These are phyloP conservation scores for Tiliacea citrago DNA, from an alignment of 2,888 invertebrate genomes.

Conservation along the genomic window DNA sequence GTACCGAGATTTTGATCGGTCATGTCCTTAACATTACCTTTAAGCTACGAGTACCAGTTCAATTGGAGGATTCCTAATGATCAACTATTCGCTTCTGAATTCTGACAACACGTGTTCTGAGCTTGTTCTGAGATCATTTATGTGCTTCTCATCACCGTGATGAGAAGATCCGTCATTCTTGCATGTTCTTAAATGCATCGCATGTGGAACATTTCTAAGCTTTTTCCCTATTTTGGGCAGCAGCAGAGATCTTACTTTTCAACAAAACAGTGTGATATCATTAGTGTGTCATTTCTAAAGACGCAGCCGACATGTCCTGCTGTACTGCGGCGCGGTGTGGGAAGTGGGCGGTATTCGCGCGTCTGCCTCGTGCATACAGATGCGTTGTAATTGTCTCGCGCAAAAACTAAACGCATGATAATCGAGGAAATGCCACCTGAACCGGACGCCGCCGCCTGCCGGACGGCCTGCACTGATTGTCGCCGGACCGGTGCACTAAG, in stretches of 20 bases:
- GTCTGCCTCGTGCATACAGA: constrained; percentile 85
- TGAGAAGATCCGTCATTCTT: background rate
- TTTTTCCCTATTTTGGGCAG: background rate
- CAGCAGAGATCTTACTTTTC: background rate
- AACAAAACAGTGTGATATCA: constrained; percentile 38
- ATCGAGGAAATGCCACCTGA: constrained; percentile 84
- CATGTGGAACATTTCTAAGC: background rate
- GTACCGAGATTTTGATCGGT: background rate
- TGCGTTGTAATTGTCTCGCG: constrained; percentile 83
- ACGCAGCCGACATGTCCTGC: constrained; percentile 37
- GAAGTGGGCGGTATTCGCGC: constrained; percentile 65
- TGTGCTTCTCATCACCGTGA: background rate
- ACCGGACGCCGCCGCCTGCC: constrained; percentile 51
- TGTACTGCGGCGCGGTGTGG: constrained; percentile 61
- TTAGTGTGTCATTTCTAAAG: constrained; percentile 34
- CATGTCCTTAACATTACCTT: background rate
- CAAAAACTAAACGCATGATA: constrained; percentile 86
- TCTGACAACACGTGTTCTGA: no score
- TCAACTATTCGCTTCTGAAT: background rate
- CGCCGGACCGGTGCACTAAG: constrained; percentile 48
- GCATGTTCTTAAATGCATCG: background rate
- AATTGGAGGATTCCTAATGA: background rate
- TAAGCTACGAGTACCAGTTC: background rate
- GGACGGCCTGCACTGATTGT: constrained; percentile 58
- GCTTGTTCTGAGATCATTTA: no score